Conservation (phyloP, 2,113 vertebrate genomes). For the Sterna hirundo region DNA sequence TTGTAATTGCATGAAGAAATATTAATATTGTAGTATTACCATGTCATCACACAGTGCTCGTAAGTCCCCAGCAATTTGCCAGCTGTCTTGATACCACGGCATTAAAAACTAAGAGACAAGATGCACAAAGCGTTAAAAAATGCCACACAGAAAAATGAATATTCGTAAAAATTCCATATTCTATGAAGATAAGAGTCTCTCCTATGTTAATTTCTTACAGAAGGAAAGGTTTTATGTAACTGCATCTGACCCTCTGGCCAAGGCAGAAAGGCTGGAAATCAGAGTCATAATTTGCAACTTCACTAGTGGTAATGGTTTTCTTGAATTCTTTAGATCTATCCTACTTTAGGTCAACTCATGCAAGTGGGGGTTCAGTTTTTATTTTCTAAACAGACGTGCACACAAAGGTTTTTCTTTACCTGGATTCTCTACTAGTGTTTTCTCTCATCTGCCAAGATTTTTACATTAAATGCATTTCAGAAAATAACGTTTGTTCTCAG, state of each 20-base stretch:
- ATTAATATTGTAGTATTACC: background rate
- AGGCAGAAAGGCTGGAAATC: background rate
- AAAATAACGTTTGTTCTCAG: background rate
- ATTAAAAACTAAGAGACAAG: background rate
- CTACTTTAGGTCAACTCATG: background rate
- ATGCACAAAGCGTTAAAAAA: background rate
- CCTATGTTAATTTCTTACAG: background rate
- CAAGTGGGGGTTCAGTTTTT: background rate
- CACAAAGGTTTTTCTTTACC: background rate
- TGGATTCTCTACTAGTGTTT: background rate
- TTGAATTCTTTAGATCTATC: background rate
- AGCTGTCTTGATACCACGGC: background rate
- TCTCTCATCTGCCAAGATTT: background rate
- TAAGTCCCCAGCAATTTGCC: background rate
- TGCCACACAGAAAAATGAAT: background rate
- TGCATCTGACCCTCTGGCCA: background rate
- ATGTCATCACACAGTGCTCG: background rate
- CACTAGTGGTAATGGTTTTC: background rate
- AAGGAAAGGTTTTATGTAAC: background rate
- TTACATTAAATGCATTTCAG: background rate
- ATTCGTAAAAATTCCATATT: background rate
- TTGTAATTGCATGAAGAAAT: background rate
- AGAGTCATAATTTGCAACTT: background rate
- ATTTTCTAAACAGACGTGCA: background rate
- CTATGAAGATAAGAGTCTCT: background rate